Conservation (phyloP, 2,797 vertebrate species). For the Enteromius unitaeniatus region DNA sequence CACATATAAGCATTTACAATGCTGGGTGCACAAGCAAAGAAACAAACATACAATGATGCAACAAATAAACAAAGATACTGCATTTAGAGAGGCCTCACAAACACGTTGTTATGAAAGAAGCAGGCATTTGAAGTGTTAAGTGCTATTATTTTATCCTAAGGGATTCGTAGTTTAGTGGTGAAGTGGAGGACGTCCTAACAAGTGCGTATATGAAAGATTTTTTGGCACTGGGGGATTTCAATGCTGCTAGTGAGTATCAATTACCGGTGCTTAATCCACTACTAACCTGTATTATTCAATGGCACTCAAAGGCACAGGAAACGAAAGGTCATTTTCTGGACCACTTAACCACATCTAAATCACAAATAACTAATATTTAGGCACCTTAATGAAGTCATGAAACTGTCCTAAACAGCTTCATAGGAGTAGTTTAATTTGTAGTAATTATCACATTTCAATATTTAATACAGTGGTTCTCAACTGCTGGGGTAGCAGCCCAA, state of each 20-base stretch:
- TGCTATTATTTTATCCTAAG: slow-evolving; percentile 47
- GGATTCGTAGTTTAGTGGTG: slow-evolving; percentile 31
- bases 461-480: slow-evolving; percentile 29
- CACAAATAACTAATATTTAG: not conserved
- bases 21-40: slow-evolving; percentile 65
- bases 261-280: not conserved
- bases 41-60: slow-evolving; percentile 61
- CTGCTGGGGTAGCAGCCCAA: not conserved
- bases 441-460: not conserved
- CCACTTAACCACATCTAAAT: not conserved
- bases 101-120: slow-evolving; percentile 20
- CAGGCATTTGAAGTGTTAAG: slow-evolving; percentile 42
- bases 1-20: slow-evolving; percentile 62
- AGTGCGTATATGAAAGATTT: not conserved
- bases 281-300: not conserved
- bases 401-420: not conserved
- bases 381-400: not conserved
- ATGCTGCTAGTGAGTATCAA: not conserved
- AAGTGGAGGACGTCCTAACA: slow-evolving; percentile 13
- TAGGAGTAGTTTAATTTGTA: not conserved
- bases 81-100: slow-evolving; percentile 63
- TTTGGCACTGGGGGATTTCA: slow-evolving; percentile 26
- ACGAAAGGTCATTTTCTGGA: not conserved
- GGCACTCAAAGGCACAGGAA: slow-evolving; percentile 1
- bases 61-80: slow-evolving; percentile 75